Evolutionary conservation across 2,888 invertebrate genomes (phyloP), one percentile per base, ranked within the genome.

Genomic region (Brenthis daphne): DNA sequence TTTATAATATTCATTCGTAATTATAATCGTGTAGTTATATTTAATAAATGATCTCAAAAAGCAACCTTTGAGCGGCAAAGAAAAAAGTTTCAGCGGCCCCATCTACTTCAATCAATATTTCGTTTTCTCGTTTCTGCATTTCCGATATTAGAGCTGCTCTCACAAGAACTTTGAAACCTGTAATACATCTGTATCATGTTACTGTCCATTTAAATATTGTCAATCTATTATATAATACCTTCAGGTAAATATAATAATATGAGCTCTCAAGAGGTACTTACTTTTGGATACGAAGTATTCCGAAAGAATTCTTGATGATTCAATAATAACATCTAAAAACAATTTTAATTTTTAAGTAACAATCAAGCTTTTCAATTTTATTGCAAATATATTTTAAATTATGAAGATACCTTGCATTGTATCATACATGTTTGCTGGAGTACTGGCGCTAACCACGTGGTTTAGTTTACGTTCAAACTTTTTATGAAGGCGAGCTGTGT

Each of bases 21-120:
- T 3, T 33, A 33, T 33, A 33, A 33, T 33, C 33, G 6, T 33
- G 33, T 33, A 33, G 33, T 33, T 33, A 33, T 33, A 6, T 33
- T 6, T 33, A 33, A 24, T 29, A 29, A 29, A 29, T 4, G 29
- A 29, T 55, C n/a, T 57, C 0, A 20, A 8, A 2, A 33, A 14
- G 37, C 13, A 69, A 88, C 91, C 91, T 87, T 77, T 92, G 91
- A 47, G 91, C 90, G n/a, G 89, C 84, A 76, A 86, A 89, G 78
- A 90, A 90, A 75, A 72, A 82, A 1, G 86, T 85, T 77, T 92
- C 92, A 3, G 82, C 74, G 0, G 74, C 80, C 3, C 83, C 85
- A 65, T 86, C 79, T 0, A 83, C 77, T 68, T 88, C 87, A 2
- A 85, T 77, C 0, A 91, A 76, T 53, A 86, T 84, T 74, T 90